These are phyloP conservation scores for Dipus sagitta DNA, from an alignment of 2,797 vertebrate species.

Conservation along the genomic window DNA sequence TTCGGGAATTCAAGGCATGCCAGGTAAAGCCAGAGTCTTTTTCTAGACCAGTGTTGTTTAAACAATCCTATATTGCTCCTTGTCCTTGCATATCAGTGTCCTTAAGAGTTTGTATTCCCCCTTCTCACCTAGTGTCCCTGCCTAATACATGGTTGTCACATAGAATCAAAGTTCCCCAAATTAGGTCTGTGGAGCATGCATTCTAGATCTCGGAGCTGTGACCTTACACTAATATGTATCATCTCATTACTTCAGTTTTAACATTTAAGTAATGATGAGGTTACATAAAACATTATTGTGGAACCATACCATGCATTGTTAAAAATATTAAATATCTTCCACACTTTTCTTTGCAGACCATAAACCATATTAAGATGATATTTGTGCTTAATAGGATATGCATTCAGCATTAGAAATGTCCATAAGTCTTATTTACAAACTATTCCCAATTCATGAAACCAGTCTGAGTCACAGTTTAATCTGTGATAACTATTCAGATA, in stretches of 20 bases:
- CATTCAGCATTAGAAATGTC: neutral
- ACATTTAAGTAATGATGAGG: neutral
- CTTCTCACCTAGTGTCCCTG: neutral
- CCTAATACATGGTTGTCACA: neutral
- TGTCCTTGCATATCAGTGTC: neutral
- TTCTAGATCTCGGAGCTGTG: slow-evolving; percentile 8
- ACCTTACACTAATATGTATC: neutral
- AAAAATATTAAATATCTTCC: slow-evolving; percentile 21
- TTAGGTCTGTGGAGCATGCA: neutral
- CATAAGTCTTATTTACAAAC: slow-evolving; percentile 24
- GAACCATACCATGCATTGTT: neutral
- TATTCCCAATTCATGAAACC: slow-evolving; percentile 26
- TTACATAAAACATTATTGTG: slow-evolving; percentile 35
- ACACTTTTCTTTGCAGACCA: neutral
- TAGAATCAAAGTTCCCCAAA: neutral
- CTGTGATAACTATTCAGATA: slow-evolving; percentile 39
- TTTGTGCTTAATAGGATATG: slow-evolving; percentile 43
- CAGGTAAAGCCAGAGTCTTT: neutral
- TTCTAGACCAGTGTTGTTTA: neutral
- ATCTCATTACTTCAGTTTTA: slow-evolving; percentile 36
- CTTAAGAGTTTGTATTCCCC: neutral
- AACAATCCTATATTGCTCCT: slow-evolving; percentile 18
- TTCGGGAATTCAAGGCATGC: slow-evolving; percentile 10
- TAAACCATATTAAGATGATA: neutral
- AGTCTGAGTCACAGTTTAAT: slow-evolving; percentile 43